These are phyloP conservation scores for Helostoma temminkii DNA, from an alignment of 2,797 vertebrate species.

Conservation along the genomic window DNA sequence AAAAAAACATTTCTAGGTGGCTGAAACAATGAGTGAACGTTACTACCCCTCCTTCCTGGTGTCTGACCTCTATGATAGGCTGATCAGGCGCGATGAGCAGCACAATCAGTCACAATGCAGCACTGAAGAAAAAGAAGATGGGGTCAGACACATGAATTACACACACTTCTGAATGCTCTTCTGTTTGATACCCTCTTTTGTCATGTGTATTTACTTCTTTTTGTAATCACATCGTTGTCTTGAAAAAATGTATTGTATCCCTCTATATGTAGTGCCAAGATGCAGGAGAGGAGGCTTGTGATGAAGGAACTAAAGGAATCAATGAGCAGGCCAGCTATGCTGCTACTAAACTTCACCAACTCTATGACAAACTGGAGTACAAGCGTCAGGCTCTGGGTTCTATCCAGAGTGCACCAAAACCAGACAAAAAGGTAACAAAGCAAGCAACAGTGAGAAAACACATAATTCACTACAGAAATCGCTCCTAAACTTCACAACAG, in stretches of 20 bases:
- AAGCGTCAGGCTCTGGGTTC: constrained; percentile 96
- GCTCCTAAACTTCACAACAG: too few species aligned
- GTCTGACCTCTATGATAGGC: constrained; percentile 92
- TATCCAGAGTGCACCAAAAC: constrained; percentile 96
- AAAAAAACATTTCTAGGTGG: constrained; percentile 56
- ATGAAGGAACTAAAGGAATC: constrained; percentile 90
- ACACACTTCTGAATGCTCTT: background rate
- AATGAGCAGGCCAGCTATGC: constrained; percentile 95
- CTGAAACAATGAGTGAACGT: constrained; percentile 93
- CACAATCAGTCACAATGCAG: constrained; percentile 82
- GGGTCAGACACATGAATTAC: constrained; percentile 80
- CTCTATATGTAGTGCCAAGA: constrained; percentile 84
- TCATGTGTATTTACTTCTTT: too few species aligned
- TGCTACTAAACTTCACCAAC: constrained; percentile 91
- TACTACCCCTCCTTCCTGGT: constrained; percentile 98
- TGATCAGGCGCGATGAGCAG: constrained; percentile 90
- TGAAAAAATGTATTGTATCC: background rate
- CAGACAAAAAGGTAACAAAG: constrained; percentile 93
- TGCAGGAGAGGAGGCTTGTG: constrained; percentile 83
- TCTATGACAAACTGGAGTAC: constrained; percentile 96
- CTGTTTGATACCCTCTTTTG: background rate
- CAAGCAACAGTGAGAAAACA: background rate
- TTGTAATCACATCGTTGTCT: background rate
- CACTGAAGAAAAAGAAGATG: constrained; percentile 90
- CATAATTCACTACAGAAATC: too few species aligned